Conservation (phyloP, 1,140 invertebrate genomes). For the Thaumetopoea pityocampa region DNA sequence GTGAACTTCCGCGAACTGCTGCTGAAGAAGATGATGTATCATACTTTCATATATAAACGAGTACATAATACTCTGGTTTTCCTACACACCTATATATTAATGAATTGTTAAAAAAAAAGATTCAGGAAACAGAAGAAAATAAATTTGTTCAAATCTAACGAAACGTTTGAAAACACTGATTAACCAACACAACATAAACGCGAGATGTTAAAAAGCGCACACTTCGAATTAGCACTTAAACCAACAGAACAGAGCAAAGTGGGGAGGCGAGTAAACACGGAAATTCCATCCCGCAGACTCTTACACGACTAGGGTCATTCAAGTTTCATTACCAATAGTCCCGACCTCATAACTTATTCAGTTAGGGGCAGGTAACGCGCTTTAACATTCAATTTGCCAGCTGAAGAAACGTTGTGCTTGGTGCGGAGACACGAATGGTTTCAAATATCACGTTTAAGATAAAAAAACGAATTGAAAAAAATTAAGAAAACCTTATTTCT, state of each 20-base stretch:
- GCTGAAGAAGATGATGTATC: too few relatives aligned
- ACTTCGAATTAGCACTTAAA: slow-evolving; percentile 44
- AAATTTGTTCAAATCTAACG: too few relatives aligned
- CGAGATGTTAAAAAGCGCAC: slow-evolving; percentile 9
- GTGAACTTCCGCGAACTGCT: too few relatives aligned
- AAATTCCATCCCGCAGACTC: slow-evolving; percentile 55
- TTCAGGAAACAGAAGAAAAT: too few relatives aligned
- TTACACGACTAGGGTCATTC: slow-evolving; percentile 57
- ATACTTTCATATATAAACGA: too few relatives aligned
- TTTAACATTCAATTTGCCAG: slow-evolving; percentile 70
- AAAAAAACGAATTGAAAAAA: too few relatives aligned
- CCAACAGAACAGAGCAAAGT: slow-evolving; percentile 40
- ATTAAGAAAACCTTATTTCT: too few relatives aligned
- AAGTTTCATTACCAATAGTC: slow-evolving; percentile 71
- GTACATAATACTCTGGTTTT: too few relatives aligned
- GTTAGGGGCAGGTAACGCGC: slow-evolving; percentile 62
- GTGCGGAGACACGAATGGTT: too few relatives aligned
- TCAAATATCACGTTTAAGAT: too few relatives aligned
- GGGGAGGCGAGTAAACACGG: slow-evolving; percentile 50
- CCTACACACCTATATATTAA: too few relatives aligned
- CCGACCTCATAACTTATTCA: slow-evolving; percentile 68
- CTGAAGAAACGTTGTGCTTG: slow-evolving; percentile 43
- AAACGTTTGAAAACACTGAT: slow-evolving; percentile 13
- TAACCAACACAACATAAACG: slow-evolving; percentile 19
- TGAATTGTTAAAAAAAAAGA: too few relatives aligned